Percentiles rank a stretch among this genome's conserved stretches.
Evolutionary conservation across 2,113 vertebrate genomes (phyloP).

Genomic region (Antigone vipio): DNA sequence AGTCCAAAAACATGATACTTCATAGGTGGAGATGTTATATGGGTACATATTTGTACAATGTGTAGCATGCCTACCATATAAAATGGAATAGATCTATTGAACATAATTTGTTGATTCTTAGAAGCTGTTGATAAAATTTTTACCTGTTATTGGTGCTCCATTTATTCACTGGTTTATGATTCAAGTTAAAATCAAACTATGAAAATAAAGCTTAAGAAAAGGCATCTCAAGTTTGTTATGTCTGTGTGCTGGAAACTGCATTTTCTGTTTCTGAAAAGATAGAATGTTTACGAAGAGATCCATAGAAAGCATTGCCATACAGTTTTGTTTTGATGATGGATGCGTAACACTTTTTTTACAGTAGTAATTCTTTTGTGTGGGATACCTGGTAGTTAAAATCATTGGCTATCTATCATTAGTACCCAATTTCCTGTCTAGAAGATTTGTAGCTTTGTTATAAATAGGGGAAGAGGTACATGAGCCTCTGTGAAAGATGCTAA

Average conservation of each 20-base stretch:
- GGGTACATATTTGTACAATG: fast-evolving
- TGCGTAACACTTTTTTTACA: not conserved
- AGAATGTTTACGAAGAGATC: not conserved
- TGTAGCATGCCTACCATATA: fast-evolving
- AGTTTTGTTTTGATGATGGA: not conserved
- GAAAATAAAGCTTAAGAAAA: not conserved
- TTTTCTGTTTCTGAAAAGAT: not conserved
- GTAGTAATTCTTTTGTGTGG: not conserved
- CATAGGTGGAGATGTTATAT: not conserved
- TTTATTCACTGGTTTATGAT: not conserved
- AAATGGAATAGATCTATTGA: not conserved
- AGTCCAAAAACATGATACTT: not conserved
- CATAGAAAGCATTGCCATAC: not conserved
- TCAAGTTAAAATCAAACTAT: not conserved
- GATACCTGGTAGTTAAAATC: slow-evolving; percentile 20
- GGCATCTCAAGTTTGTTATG: not conserved
- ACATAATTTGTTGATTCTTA: not conserved
- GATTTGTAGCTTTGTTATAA: slow-evolving; percentile 20
- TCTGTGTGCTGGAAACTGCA: not conserved
- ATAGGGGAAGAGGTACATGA: not conserved
- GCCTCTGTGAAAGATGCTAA: not conserved
- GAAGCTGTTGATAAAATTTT: not conserved
- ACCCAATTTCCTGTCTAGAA: not conserved
- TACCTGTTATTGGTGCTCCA: fast-evolving
- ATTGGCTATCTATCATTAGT: slow-evolving; percentile 8